Conservation (phyloP, 1,140 invertebrate genomes). For the Hypsibius dujardini region DNA sequence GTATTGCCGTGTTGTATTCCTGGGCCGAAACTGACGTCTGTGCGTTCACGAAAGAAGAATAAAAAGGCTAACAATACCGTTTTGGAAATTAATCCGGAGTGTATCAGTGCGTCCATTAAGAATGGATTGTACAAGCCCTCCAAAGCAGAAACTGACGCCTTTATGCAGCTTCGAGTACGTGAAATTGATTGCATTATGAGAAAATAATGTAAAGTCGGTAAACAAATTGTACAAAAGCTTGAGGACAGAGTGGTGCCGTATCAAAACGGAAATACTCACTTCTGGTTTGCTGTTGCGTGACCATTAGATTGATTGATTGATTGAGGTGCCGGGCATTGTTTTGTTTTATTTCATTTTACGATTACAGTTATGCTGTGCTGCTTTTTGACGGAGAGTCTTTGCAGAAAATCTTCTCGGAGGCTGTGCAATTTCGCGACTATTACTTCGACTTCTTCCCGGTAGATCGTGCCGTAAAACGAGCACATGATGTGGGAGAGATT, state of each 20-base stretch:
- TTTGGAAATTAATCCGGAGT: neutral
- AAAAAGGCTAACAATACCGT: neutral
- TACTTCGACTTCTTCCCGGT: conserved; percentile 8
- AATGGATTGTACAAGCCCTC: conserved; percentile 3
- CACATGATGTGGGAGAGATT: neutral
- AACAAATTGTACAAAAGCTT: neutral
- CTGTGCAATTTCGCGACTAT: neutral
- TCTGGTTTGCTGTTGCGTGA: too few species aligned
- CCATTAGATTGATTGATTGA: too few species aligned
- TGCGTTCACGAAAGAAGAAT: neutral
- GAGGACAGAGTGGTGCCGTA: too few species aligned
- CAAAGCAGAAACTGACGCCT: neutral
- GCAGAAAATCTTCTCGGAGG: neutral
- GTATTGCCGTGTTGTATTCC: too few species aligned
- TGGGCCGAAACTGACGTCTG: too few species aligned
- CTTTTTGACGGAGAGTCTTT: neutral
- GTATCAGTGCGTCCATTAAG: neutral
- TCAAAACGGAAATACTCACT: too few species aligned
- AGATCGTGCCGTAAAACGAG: neutral
- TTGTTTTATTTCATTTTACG: neutral
- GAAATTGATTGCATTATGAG: neutral
- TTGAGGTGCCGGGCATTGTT: neutral
- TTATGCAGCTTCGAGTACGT: neutral
- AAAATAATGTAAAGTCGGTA: neutral
- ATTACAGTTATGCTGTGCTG: neutral